Evolutionary conservation across 92 coral and sea anemone genomes (phyloP).

Genomic region (Zoanthus solanderi): DNA sequence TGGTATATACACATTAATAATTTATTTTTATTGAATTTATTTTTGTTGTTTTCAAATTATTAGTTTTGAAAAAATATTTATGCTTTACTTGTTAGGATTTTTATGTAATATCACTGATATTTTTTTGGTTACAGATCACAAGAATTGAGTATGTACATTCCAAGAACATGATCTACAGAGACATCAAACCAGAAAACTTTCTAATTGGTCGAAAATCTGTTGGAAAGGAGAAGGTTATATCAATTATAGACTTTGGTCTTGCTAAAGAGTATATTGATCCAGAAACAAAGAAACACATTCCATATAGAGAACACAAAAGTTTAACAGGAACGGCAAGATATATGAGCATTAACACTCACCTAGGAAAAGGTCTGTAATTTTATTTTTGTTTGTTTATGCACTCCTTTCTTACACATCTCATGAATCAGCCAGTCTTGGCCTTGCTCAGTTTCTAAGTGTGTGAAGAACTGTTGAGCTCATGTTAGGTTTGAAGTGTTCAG

Average conservation of each 20-base stretch:
- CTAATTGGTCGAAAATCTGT: conserved; percentile 96
- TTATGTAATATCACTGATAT: not conserved
- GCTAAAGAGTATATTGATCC: conserved; percentile 99
- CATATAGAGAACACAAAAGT: conserved; percentile 97
- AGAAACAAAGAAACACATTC: conserved; percentile 98
- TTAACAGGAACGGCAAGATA: conserved; percentile 99
- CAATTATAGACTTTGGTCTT: conserved; percentile 99
- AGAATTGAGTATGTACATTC: conserved; percentile 98
- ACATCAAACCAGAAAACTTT: conserved; percentile 98
- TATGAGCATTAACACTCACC: conserved; percentile 99
- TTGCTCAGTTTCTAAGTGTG: too few species aligned
- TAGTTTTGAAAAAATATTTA: too few species aligned
- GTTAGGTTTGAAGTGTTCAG: too few species aligned
- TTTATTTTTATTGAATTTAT: too few species aligned
- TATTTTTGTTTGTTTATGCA: not conserved
- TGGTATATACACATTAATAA: too few species aligned
- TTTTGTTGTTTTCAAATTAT: too few species aligned
- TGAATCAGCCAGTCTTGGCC: too few species aligned
- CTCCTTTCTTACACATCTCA: too few species aligned
- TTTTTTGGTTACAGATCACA: conserved; percentile 69
- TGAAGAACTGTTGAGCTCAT: too few species aligned
- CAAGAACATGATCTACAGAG: conserved; percentile 99
- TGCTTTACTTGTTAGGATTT: too few species aligned
- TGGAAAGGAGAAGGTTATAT: conserved; percentile 92
- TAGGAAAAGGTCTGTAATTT: conserved; percentile 87